Evolutionary conservation across 1,140 invertebrate species (phyloP), one percentile per base, ranked within the genome.

Genomic region (Pygmarrhopalites habei): DNA sequence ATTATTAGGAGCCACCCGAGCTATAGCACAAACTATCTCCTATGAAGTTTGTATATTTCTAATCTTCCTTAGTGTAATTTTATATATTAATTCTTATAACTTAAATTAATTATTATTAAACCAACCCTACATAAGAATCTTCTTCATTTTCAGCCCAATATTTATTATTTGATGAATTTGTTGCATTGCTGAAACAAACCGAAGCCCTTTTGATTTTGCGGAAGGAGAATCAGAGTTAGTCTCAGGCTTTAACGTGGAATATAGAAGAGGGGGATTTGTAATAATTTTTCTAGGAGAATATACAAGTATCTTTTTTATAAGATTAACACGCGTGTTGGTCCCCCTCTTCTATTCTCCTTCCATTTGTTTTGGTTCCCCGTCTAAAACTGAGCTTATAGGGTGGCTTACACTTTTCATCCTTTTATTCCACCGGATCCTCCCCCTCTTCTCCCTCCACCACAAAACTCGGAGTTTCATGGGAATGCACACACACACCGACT

Each of bases 231-330:
- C 81, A 49, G 85, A 88, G 74, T 80, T 87, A 78, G 83, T 87
- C 71, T 88, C 83, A 29, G 85, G 85, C 10, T 88, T 85, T 85
- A 87, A 87, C 82, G 76, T 82, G 73, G 85, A 87, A 70, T 87
- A 85, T 80, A 79, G 79, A 77, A 79, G 79, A 73, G 77, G 79
- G 0, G 75, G 75, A n/a, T 87, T 87, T 85, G 80, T 81, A 66
- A 78, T 86, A 75, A 81, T 87, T 81, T 86, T 86, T 83, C 79
- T 87, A 75, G 77, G 79, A 39, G 84, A 87, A 72, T 87, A 87
- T 81, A 73, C 74, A 43, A 83, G 76, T 74, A 84, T 87, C 80
- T 76, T 85, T 76, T 83, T 86, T 81, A 80, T 85, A 75, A 81
- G 77, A 65, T 63, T n/a, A n/a, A n/a, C n/a, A n/a, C n/a, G n/a